Evolutionary conservation across 2,113 vertebrate species (phyloP), one percentile per base, ranked within the genome.

Genomic region (Atractosteus spatula): DNA sequence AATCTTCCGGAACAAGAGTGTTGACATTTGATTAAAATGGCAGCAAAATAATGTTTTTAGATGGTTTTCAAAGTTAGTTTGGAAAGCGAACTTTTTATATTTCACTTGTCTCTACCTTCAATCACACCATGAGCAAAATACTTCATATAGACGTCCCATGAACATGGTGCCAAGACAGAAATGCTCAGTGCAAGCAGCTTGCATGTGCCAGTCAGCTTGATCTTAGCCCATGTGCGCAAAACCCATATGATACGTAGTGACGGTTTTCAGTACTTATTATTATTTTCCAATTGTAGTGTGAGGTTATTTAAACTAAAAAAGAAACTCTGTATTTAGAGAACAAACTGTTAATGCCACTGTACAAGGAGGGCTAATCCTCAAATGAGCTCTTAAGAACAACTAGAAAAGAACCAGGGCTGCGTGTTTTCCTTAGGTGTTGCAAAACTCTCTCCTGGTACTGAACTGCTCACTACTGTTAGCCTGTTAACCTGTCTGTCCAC

Each of bases 21-120:
- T 72, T 83, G 76, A 75, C 73, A 12, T 55, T 76, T 74, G 78
- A 78, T 69, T 74, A 69, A 78, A 74, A 74, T 47, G 75, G 71
- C 51, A 76, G 73, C 51, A 65, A n/a, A 71, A 69, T 47, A 66
- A 68, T n/a, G 13, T 75, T 71, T 76, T 76, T 74, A 80, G 77
- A 82, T 78, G 76, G 71, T 74, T 83, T 78, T 73, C 70, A 70
- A 29, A 65, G 17, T 55, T 76, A 63, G 12, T 66, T 70, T 75
- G 11, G 29, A 51, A 51, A 47, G 14, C 43, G 12, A 62, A 3
- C 68, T 29, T 29, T 41, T 42, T 5, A 7, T 41, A 69, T 69
- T 69, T 16, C 41, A 29, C 41, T 43, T 69, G 61, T 62, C 59
- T 13, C 16, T 17, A 55, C 55, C 7, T 61, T n/a, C 17, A 51